Percentiles rank a stretch among this genome's conserved stretches.
Evolutionary conservation across 2,888 invertebrate genomes (phyloP).

Genomic region (Drosophila ezoana): DNA sequence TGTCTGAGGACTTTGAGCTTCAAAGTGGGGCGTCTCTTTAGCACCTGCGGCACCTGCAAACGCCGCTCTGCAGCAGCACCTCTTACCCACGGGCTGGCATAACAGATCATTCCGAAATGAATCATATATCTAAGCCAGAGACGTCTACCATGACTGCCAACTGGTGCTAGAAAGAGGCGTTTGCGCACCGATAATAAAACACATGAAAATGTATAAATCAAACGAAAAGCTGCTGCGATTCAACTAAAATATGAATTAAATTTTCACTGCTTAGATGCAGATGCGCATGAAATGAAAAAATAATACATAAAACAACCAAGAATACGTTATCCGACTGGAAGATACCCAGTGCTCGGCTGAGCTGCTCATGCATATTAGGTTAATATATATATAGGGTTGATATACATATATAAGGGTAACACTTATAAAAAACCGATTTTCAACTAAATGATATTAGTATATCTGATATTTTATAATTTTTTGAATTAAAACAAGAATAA

Average conservation of each 20-base stretch:
- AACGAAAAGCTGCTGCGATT: slow-evolving; percentile 38
- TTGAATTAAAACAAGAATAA: no score
- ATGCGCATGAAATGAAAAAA: slow-evolving; percentile 18
- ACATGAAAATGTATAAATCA: slow-evolving; percentile 76
- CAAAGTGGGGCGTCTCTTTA: slow-evolving; percentile 43
- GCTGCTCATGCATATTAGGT: no score
- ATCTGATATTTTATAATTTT: no score
- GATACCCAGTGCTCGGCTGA: slow-evolving; percentile 2
- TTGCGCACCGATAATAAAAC: slow-evolving; percentile 61
- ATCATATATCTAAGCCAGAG: slow-evolving; percentile 45
- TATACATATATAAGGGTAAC: no score
- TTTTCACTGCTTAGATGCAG: slow-evolving; percentile 45
- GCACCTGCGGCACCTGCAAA: slow-evolving; percentile 48
- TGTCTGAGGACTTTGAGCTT: slow-evolving; percentile 36
- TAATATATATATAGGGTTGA: no score
- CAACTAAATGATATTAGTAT: no score
- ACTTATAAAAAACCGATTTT: no score
- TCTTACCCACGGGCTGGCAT: slow-evolving; percentile 40
- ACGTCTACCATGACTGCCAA: slow-evolving; percentile 49
- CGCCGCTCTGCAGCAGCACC: slow-evolving; percentile 7
- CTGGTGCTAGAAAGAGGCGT: slow-evolving; percentile 71
- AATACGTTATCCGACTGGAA: not conserved
- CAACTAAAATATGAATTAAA: slow-evolving; percentile 65
- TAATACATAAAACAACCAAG: not conserved
- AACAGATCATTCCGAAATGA: slow-evolving; percentile 68